Evolutionary conservation across 2,113 vertebrate species (phyloP).

Genomic region (Octodon degus): DNA sequence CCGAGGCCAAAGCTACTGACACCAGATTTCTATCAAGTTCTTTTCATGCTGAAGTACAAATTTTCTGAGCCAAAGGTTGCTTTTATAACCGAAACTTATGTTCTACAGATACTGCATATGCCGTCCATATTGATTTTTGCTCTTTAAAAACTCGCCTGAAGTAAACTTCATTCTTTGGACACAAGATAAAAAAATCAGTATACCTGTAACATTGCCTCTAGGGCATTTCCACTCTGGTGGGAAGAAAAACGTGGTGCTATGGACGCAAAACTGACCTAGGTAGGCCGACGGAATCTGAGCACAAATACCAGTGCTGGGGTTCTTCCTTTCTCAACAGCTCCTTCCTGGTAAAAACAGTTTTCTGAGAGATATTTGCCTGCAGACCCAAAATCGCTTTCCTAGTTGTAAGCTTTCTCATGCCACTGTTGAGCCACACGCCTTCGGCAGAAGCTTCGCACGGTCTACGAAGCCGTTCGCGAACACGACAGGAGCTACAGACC

Average conservation of each 20-base stretch:
- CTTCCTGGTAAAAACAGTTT: conserved; percentile 41
- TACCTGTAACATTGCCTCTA: neutral
- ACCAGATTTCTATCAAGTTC: conserved; percentile 46
- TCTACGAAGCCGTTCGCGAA: conserved; percentile 41
- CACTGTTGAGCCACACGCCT: neutral
- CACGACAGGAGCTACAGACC: conserved; percentile 14
- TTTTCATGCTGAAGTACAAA: neutral
- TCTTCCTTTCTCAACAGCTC: neutral
- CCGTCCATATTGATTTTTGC: neutral
- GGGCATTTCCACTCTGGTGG: neutral
- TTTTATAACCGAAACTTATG: conserved; percentile 28
- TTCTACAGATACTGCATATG: neutral
- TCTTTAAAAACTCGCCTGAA: conserved; percentile 30
- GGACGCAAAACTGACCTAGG: conserved; percentile 21
- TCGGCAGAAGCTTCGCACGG: neutral
- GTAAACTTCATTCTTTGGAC: neutral
- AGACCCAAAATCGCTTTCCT: neutral
- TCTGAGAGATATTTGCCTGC: neutral
- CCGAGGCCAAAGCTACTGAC: neutral
- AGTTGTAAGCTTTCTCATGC: neutral
- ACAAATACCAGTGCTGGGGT: conserved; percentile 54
- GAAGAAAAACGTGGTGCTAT: neutral
- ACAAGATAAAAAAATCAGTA: neutral
- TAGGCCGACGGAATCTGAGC: conserved; percentile 41
- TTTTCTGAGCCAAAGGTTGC: conserved; percentile 43